Evolutionary conservation across 2,797 vertebrate genomes (phyloP), one percentile per base, ranked within the genome.

Genomic region (Neoniphon sammara): DNA sequence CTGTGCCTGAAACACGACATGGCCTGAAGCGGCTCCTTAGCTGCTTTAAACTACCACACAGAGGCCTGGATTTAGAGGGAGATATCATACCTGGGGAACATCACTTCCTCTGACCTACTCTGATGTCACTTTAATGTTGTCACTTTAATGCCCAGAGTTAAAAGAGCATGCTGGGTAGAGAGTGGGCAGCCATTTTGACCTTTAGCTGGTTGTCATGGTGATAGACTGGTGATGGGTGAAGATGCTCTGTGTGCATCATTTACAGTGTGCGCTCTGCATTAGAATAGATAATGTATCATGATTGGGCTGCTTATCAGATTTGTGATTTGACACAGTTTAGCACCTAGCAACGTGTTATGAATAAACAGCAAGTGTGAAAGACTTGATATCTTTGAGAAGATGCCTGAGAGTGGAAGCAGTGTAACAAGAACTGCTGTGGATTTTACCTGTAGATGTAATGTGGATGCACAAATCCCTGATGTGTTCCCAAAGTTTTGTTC

Each of bases 1-100:
- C 85, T 88, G 92, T 93, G 92, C 92, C 92, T 93, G 78, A 91
- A 88, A 89, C 85, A 87, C 90, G 68, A 77, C 75, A 85, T 85
- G 88, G 89, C 90, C 89, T 91, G 57, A 76, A 87, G 84, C 78
- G 66, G 86, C 79, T 66, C 62, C 52, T 8, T 7, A 71, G 83
- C 75, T 77, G 77, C 87, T 86, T 75, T 60, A 50, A 81, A 74
- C 61, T 61, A 78, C 85, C 87, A 82, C 85, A 25, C 49, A 0
- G 79, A 88, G 85, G 91, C 89, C 91, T 91, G 78, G 0, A 65
- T 81, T 74, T 57, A 39, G 80, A 89, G 86, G 78, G 78, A 80
- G 76, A 57, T 25, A 72, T 23, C 58, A 21, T 39, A 57, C 18
- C 21, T 47, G 27, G 27, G 44, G 12, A 10, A 69, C 73, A 82